These are phyloP conservation scores for Rhinogobio ventralis DNA, from an alignment of 2,797 vertebrate genomes.

Conservation along the genomic window DNA sequence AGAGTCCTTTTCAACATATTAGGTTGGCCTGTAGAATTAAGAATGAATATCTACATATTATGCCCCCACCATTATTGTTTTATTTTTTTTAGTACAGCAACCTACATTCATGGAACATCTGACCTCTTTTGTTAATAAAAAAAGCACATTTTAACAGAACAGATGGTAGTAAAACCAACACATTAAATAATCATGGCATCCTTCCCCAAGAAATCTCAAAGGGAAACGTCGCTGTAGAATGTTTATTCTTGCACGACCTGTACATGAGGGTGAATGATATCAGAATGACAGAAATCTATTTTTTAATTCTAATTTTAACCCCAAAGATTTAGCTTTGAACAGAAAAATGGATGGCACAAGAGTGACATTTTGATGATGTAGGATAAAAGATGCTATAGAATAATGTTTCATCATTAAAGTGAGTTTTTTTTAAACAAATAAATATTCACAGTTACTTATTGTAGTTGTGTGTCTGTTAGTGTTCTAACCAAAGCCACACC, in stretches of 20 bases:
- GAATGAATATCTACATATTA: background rate
- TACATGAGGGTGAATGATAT: background rate
- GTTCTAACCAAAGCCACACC: background rate
- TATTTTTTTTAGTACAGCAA: background rate
- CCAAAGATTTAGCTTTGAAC: background rate
- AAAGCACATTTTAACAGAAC: background rate
- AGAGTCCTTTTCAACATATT: background rate
- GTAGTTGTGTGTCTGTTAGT: background rate
- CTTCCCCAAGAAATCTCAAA: background rate
- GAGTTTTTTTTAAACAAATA: background rate
- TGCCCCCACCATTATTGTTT: too few species aligned
- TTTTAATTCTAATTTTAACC: background rate
- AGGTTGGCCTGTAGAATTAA: background rate
- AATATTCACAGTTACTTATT: background rate
- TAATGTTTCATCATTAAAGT: background rate
- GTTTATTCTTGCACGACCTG: background rate
- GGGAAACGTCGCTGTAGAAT: background rate
- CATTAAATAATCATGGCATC: background rate
- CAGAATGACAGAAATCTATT: background rate
- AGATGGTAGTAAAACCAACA: background rate
- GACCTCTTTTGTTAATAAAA: background rate
- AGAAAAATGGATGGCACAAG: background rate
- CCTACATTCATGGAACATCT: background rate
- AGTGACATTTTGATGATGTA: background rate
- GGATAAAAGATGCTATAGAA: background rate